These are phyloP conservation scores for Exaiptasia diaphana DNA, from an alignment of 64 coral and sea anemone species.

Conservation along the genomic window DNA sequence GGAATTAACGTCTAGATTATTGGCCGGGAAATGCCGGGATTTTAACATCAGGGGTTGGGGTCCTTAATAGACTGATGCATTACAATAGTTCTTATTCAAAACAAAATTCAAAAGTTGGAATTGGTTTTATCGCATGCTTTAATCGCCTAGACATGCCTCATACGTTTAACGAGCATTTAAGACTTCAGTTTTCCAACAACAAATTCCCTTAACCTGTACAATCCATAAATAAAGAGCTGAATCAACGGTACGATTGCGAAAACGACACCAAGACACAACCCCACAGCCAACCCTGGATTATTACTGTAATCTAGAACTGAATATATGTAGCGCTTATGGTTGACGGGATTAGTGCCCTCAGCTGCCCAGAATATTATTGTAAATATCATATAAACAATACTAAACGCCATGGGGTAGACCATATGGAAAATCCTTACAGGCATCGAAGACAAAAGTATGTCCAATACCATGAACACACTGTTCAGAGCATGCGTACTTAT, in stretches of 20 bases:
- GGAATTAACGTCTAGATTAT: too few species aligned
- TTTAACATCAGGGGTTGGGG: too few species aligned
- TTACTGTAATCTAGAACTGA: conserved; percentile 50
- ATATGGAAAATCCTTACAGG: conserved; percentile 64
- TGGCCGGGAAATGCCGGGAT: too few species aligned
- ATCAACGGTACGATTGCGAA: conserved; percentile 43
- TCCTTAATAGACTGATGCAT: too few species aligned
- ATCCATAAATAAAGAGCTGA: conserved; percentile 57
- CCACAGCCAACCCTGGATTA: conserved; percentile 36
- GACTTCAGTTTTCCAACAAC: not conserved
- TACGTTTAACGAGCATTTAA: too few species aligned
- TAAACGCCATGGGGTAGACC: conserved; percentile 50
- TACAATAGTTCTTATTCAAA: too few species aligned
- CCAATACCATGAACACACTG: conserved; percentile 56
- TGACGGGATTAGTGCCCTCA: conserved; percentile 30
- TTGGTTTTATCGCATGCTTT: too few species aligned
- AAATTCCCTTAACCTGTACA: conserved; percentile 61
- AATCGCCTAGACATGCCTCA: too few species aligned
- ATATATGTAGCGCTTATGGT: conserved; percentile 47
- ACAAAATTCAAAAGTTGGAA: too few species aligned
- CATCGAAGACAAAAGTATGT: conserved; percentile 34
- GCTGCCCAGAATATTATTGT: conserved; percentile 67
- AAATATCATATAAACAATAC: conserved; percentile 24
- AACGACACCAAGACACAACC: conserved; percentile 30
- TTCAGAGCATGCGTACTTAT: conserved; percentile 58